Evolutionary conservation across 1,140 invertebrate genomes (phyloP), one percentile per base, ranked within the genome.

Genomic region (Archivesica marissinica): DNA sequence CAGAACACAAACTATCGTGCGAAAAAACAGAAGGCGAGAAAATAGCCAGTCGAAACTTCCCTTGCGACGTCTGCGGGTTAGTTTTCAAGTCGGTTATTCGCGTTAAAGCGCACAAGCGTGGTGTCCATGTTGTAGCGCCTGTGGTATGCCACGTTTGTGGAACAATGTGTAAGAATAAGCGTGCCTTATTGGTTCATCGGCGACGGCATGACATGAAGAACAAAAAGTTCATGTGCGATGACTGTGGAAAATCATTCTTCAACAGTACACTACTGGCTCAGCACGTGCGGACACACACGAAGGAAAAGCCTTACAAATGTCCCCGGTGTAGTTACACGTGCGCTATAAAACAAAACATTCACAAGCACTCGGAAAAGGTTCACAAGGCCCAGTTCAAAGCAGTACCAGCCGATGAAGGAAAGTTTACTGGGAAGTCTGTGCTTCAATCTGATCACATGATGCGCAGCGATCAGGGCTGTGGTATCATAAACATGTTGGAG

Each of bases 331-430:
- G 33, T 50, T 72, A 47, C 33, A 50, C 41, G 0, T 72, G 68
- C 50, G 68, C 68, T 20, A 72, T 72, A n/a, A 72, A 72, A 50
- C 68, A 72, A 30, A 72, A 72, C 33, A 72, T 72, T 3, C 68
- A 72, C 50, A 72, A 72, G n/a, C 68, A 72, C 33, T 47, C 68
- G 13, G 2, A 4, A 25, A 72, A 72, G 25, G 68, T 72, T 28
- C 68, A 72, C 28, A 72, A 72, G 50, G 28, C n/a, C 13, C 41
- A 44, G 17, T 44, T 23, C 11, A 50, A 72, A 50, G 68, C 68
- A 3, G 15, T 64, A 17, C 38, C 30, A 17, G 3, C 38, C 33
- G 30, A 35, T 35, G 30, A 64, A 17, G 4, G 30, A 15, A 35
- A 64, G 25, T 30, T 35, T 17, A 2, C 23, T 35, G 20, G n/a